Evolutionary conservation across 2,888 invertebrate genomes (phyloP), one percentile per base, ranked within the genome.

Genomic region (Pecten maximus): DNA sequence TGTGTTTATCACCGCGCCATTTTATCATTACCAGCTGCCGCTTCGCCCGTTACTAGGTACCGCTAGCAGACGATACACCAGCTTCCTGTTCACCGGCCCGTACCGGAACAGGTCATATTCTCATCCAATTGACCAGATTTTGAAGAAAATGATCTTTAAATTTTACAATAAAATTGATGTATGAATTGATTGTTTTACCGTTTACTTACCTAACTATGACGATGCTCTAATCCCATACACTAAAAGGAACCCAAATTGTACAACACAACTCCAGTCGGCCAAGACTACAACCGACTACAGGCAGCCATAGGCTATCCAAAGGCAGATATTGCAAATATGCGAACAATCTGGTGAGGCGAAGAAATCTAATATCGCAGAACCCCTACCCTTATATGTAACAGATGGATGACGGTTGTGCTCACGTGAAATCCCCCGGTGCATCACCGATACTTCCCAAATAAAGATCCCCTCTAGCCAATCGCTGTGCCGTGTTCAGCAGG

Each of bases 301-400:
- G 90, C 93, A 91, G 93, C 93, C 93, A 93, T 93, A 90, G 92
- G 89, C 92, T 91, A 74, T 54, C 89, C 87, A 90, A 90, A 91
- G 91, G 91, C 91, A 92, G 93, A 89, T 92, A 93, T 93, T 93
- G 90, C 93, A 93, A 93, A 91, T 92, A 94, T 94, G 94, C 93
- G 92, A 94, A 93, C 93, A 92, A 94, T 94, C 94, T 92, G 87
- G 89, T 48, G 87, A 92, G 92, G 90, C 48, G 87, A 90, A 91
- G 94, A 92, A 94, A 94, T 91, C 91, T 91, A 93, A 94, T 93
- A 93, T 93, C 91, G 89, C 91, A 90, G 60, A 89, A 88, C 88
- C 91, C 88, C 91, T 91, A 89, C 91, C 94, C 94, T 92, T 94
- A 94, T 94, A 93, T 92, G 94, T 93, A 93, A 93, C 93, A 92